These are phyloP conservation scores for Sylvia atricapilla DNA, from an alignment of 2,113 vertebrate genomes.

Conservation along the genomic window DNA sequence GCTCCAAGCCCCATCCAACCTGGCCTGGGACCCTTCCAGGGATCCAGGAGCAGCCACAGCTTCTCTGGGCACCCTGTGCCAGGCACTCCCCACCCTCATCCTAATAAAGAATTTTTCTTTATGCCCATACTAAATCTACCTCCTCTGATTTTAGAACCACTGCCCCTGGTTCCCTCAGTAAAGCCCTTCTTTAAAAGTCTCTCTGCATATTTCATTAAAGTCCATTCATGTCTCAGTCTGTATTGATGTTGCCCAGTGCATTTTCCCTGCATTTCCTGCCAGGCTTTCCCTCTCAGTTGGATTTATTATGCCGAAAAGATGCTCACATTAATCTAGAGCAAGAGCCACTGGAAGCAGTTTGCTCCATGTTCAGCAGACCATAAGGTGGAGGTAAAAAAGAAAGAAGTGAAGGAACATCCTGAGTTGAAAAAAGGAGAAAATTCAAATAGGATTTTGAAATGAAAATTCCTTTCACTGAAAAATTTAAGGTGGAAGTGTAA, in stretches of 20 bases:
- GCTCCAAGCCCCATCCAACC: rapidly evolving
- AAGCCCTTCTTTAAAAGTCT: background rate
- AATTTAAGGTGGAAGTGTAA: background rate
- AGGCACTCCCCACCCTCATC: background rate
- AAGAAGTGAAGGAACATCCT: background rate
- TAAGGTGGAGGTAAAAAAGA: background rate
- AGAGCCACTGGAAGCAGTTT: background rate
- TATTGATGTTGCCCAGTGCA: background rate
- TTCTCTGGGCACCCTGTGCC: background rate
- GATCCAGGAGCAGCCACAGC: background rate
- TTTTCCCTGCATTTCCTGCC: background rate
- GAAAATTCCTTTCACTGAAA: background rate
- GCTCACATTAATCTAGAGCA: background rate
- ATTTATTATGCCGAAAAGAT: background rate
- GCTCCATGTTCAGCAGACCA: background rate
- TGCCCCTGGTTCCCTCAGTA: background rate
- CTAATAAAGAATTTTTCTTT: background rate
- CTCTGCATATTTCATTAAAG: background rate
- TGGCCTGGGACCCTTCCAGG: background rate
- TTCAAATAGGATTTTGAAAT: background rate
- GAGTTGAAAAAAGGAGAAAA: background rate
- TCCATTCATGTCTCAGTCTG: background rate
- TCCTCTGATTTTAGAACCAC: background rate
- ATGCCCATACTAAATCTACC: background rate
- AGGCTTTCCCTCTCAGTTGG: background rate